Conservation (phyloP, 2,888 invertebrate genomes). For the Macaria liturata region DNA sequence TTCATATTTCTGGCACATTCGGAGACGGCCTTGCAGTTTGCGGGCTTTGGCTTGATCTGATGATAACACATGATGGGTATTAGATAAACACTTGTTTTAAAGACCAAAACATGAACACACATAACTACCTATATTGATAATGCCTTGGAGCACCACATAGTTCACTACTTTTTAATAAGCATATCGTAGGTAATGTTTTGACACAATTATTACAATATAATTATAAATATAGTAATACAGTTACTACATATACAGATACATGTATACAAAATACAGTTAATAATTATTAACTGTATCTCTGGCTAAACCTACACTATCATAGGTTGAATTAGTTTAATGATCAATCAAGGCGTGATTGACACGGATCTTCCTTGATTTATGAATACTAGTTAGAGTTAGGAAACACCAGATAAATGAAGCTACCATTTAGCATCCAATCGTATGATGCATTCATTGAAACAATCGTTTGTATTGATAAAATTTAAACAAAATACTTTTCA, state of each 20-base stretch:
- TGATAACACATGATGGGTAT: conserved; percentile 24
- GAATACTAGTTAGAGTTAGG: conserved; percentile 24
- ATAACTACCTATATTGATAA: no score
- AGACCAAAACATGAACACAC: no score
- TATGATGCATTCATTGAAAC: conserved; percentile 2
- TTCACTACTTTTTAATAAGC: no score
- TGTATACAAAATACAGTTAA: no score
- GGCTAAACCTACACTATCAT: neutral
- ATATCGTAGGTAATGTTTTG: no score
- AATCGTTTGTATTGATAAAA: neutral
- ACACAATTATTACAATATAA: no score
- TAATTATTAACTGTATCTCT: neutral
- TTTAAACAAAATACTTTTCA: neutral
- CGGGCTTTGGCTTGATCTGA: conserved; percentile 64
- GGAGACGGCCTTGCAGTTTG: conserved; percentile 64
- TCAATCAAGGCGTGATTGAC: conserved; percentile 6
- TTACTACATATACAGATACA: no score
- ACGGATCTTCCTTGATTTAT: conserved; percentile 13
- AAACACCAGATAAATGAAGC: conserved; percentile 28
- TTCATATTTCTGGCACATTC: conserved; percentile 72
- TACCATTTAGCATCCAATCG: conserved; percentile 7
- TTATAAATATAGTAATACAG: no score
- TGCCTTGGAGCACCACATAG: no score
- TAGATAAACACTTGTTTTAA: no score
- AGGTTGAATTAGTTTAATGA: conserved; percentile 4